Conservation (phyloP, 2,113 vertebrate genomes). For the Rhea americana region DNA sequence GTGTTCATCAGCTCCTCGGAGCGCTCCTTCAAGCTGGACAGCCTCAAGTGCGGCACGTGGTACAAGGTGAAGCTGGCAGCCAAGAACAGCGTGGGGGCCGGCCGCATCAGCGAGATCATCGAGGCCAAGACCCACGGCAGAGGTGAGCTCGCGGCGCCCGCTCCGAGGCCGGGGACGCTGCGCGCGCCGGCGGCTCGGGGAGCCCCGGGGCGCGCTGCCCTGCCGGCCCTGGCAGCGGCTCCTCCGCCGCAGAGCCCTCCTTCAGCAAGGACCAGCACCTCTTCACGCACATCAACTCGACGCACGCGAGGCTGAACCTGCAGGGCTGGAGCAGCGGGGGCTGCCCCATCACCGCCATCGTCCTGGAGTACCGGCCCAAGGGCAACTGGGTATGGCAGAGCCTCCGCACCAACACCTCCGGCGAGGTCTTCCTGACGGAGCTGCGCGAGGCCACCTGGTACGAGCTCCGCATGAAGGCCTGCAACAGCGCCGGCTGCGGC, state of each 20-base stretch:
- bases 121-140: slow-evolving; percentile 97
- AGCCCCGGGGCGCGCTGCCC: too few species aligned
- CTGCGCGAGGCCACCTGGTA: slow-evolving; percentile 98
- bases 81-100: slow-evolving; percentile 97
- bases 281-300: slow-evolving; percentile 97
- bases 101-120: slow-evolving; percentile 98
- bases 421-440: slow-evolving; percentile 92
- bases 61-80: slow-evolving; percentile 98
- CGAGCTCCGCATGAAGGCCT: slow-evolving; percentile 96
- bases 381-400: slow-evolving; percentile 95
- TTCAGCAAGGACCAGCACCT: slow-evolving; percentile 98
- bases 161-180: too few species aligned
- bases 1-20: slow-evolving; percentile 95
- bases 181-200: too few species aligned
- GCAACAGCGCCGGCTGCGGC: slow-evolving; percentile 97
- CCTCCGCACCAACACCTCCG: slow-evolving; percentile 88
- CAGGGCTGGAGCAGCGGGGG: slow-evolving; percentile 97
- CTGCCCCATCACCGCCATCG: slow-evolving; percentile 91
- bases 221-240: too few species aligned
- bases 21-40: slow-evolving; percentile 94
- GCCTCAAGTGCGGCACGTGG: slow-evolving; percentile 96
- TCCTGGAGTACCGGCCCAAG: slow-evolving; percentile 93
- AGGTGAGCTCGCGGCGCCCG: slow-evolving; percentile 72
- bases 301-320: slow-evolving; percentile 93
- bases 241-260: slow-evolving; percentile 84